Evolutionary conservation across 2,113 vertebrate species (phyloP), one percentile per base, ranked within the genome.

Genomic region (Actenoides lindsayi): DNA sequence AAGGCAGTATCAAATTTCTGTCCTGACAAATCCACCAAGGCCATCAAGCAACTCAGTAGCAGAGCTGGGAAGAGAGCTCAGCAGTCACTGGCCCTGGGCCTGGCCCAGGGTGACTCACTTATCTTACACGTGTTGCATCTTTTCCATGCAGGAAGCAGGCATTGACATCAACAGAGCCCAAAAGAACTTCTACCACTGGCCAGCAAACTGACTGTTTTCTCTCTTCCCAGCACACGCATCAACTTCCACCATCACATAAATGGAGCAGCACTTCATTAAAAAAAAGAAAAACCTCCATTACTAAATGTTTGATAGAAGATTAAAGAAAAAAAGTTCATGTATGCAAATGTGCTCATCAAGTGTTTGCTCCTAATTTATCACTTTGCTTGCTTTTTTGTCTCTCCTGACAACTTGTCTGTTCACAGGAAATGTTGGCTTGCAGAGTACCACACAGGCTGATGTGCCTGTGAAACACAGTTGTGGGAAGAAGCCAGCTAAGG

Each of bases 51-150:
- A 95, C 88, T 90, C 91, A 88, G 92, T 95, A 96, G 95, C 94
- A 94, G 91, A 88, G 54, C 89, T 91, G 81, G 90, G 59, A 85
- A 57, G 67, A 84, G 33, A 91, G 31, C 75, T 69, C 89, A 83
- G 75, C 70, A 88, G 54, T 73, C 2, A 7, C 82, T 94, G 94
- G 90, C 93, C 83, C 20, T 0, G 3, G 78, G 95, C 92, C 57
- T 88, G 95, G 80, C 84, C 75, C 1, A 0, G 50, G n/a, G 85
- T 96, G 94, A 96, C 87, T 97, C 93, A 95, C 78, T 93, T 94
- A 90, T 93, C 93, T 91, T 73, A 83, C 91, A 91, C 82, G 79
- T 85, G 91, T 95, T 95, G 78, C 91, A 86, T 96, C 91, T 95
- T 96, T 96, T 96, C 93, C 93, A 70, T 91, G 82, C 67, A 57